Conservation (phyloP, 2,113 vertebrate genomes). For the Barbus barbus region DNA sequence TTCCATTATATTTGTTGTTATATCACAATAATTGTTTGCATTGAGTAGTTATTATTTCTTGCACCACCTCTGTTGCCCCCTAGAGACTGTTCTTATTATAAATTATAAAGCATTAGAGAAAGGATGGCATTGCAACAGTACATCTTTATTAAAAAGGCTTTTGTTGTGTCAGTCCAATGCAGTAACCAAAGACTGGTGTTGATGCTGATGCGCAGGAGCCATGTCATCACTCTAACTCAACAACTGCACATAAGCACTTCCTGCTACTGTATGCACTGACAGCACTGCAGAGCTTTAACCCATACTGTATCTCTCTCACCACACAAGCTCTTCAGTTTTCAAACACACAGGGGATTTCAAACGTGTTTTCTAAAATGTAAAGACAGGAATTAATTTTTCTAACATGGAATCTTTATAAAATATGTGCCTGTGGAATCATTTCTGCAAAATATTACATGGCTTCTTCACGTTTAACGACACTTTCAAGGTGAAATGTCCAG, state of each 20-base stretch:
- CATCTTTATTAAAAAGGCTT: neutral
- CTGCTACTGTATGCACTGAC: constrained; percentile 1
- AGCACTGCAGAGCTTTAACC: constrained; percentile 6
- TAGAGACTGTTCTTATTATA: neutral
- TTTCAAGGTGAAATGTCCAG: too few species aligned
- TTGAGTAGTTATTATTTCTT: neutral
- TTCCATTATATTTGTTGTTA: constrained; percentile 2
- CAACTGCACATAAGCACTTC: constrained; percentile 5
- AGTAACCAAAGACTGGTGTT: neutral
- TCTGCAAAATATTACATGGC: neutral
- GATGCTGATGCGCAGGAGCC: neutral
- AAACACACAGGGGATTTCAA: neutral
- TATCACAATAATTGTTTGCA: neutral
- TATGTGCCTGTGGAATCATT: neutral
- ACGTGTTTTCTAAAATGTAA: neutral
- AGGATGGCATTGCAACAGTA: neutral
- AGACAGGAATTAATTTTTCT: neutral
- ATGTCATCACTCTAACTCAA: constrained; percentile 9
- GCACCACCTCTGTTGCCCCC: neutral
- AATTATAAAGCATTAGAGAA: neutral
- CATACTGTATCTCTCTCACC: neutral
- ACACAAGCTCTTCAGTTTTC: neutral
- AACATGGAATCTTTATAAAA: neutral
- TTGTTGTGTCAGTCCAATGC: neutral
- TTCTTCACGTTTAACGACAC: too few species aligned